Percentiles rank a stretch among this genome's conserved stretches.
Conservation (phyloP, 1,140 invertebrate genomes). For the Nephotettix cincticeps region DNA sequence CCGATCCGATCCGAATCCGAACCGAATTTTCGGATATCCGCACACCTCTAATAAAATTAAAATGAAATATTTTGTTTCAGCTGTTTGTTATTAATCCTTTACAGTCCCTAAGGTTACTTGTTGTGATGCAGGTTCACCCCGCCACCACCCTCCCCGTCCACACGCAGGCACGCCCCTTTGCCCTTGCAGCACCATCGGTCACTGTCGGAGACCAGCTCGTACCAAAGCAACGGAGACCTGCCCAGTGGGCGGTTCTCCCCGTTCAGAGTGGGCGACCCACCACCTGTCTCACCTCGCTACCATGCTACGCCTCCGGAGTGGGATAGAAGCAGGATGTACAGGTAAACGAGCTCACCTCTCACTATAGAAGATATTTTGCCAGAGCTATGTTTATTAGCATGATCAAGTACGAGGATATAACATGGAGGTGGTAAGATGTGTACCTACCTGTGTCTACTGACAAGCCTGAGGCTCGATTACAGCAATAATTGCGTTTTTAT, state of each 20-base stretch:
- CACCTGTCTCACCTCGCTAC: conserved; percentile 22
- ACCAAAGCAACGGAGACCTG: conserved; percentile 21
- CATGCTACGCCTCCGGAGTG: conserved; percentile 14
- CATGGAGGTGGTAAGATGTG: too few relatives aligned
- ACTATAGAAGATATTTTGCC: not conserved
- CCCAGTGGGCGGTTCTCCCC: conserved; percentile 23
- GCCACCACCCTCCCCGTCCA: conserved; percentile 32
- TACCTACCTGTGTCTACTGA: too few relatives aligned
- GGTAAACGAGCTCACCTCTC: not conserved
- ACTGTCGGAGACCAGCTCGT: conserved; percentile 9
- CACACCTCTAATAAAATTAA: too few relatives aligned
- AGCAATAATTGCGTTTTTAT: too few relatives aligned
- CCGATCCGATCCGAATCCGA: too few relatives aligned
- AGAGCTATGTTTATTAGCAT: too few relatives aligned
- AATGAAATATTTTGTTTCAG: too few relatives aligned
- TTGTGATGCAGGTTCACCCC: conserved; percentile 39
- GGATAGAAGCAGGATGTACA: conserved; percentile 21
- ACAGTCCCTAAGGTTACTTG: too few relatives aligned
- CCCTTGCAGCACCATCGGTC: conserved; percentile 15
- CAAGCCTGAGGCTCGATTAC: too few relatives aligned
- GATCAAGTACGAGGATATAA: not conserved
- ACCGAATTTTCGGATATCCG: too few relatives aligned
- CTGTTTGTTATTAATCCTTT: too few relatives aligned
- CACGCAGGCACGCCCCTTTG: conserved; percentile 1
- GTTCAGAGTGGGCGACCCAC: conserved; percentile 22